phyloP scores from a whole-genome alignment of 2,888 invertebrate species.

The Zhuqinia jingwanae region DNA sequence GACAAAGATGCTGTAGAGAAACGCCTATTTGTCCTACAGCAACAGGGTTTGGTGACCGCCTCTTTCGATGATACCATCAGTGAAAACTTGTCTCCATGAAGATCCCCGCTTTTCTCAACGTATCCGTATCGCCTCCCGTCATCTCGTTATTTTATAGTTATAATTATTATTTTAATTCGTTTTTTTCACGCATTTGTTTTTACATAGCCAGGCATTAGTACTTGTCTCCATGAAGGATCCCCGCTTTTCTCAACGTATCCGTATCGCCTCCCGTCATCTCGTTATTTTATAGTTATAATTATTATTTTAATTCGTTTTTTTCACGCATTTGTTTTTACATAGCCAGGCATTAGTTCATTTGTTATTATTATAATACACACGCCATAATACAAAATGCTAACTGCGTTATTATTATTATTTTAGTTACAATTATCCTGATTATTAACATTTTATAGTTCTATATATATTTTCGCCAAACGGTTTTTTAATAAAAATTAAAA shows the following conservation, averaged over 20 bases:
- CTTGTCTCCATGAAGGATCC: constrained; percentile 12
- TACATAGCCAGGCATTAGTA: too few species aligned
- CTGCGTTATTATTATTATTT: constrained; percentile 26
- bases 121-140: constrained; percentile 38
- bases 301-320: constrained; percentile 5
- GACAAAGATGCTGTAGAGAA: constrained; percentile 99
- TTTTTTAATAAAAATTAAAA: constrained; percentile 21
- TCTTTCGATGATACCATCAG: constrained; percentile 79
- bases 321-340: constrained; percentile 33
- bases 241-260: constrained; percentile 37
- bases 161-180: neutral
- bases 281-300: neutral
- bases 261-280: constrained; percentile 42
- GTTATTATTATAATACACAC: constrained; percentile 1
- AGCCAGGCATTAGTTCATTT: constrained; percentile 11
- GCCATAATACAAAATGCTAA: constrained; percentile 48
- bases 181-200: constrained; percentile 36
- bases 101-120: constrained; percentile 35
- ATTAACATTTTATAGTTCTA: constrained; percentile 13
- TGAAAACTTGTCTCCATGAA: constrained; percentile 75
- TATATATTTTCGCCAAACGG: constrained; percentile 39
- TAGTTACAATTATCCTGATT: neutral
- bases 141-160: constrained; percentile 1
- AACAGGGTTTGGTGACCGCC: constrained; percentile 87
- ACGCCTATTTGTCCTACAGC: constrained; percentile 91